These are phyloP conservation scores for Sminthopsis crassicaudata DNA, from an alignment of 2,113 vertebrate genomes.

Conservation along the genomic window DNA sequence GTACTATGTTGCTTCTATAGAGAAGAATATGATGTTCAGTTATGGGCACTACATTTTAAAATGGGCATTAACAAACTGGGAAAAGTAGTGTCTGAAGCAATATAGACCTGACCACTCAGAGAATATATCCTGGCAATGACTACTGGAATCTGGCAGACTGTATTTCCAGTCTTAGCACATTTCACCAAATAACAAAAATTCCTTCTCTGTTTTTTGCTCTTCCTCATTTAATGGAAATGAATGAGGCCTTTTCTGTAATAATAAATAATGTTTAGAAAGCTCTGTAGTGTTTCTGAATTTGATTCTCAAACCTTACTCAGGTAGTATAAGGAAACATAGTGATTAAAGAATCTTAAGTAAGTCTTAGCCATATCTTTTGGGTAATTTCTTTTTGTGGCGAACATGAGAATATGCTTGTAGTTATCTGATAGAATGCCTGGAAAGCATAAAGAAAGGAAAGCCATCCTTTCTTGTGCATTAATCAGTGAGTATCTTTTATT, in stretches of 20 bases:
- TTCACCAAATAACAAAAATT: neutral
- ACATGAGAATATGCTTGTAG: too few species aligned
- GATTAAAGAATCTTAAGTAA: too few species aligned
- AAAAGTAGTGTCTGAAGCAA: neutral
- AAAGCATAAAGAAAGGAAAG: too few species aligned
- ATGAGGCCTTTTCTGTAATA: neutral
- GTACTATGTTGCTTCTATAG: neutral
- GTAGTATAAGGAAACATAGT: neutral
- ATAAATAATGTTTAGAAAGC: neutral
- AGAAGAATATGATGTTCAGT: neutral
- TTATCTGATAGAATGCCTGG: too few species aligned
- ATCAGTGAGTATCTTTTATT: too few species aligned
- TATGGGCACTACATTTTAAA: neutral
- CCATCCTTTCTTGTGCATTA: too few species aligned
- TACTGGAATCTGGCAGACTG: neutral
- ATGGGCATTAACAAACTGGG: neutral
- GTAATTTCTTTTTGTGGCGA: too few species aligned
- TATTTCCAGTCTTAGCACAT: neutral
- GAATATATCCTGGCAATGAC: too few species aligned
- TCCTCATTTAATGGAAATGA: neutral
- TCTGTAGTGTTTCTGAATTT: neutral
- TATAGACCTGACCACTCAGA: too few species aligned
- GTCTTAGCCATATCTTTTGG: too few species aligned
- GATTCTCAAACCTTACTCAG: neutral
- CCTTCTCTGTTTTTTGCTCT: neutral